These are phyloP conservation scores for Orchestes rusci DNA, from an alignment of 2,888 invertebrate species.

Conservation along the genomic window DNA sequence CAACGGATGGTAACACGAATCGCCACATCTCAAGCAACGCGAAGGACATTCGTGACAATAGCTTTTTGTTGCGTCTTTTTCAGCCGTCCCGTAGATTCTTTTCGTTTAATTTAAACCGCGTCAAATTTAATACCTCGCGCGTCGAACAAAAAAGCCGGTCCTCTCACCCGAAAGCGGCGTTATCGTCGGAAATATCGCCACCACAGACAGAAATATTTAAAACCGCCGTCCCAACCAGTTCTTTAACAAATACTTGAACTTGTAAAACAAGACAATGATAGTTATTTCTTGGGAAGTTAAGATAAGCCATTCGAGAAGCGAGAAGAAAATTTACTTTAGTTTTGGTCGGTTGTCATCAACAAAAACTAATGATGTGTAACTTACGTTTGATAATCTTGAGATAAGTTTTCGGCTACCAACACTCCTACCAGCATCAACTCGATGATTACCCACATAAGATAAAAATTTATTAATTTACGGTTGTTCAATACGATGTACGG, in stretches of 20 bases:
- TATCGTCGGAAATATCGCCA: slow-evolving; percentile 25
- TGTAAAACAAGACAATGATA: slow-evolving; percentile 16
- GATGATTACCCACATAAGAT: too few relatives aligned
- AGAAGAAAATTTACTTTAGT: too few relatives aligned
- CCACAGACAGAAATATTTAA: slow-evolving; percentile 20
- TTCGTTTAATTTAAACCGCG: slow-evolving; percentile 37
- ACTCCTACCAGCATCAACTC: too few relatives aligned
- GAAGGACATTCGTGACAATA: slow-evolving; percentile 27
- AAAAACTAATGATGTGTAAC: too few relatives aligned
- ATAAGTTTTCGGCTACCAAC: too few relatives aligned
- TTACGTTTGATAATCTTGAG: too few relatives aligned
- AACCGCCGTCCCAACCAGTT: slow-evolving; percentile 19
- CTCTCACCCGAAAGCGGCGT: slow-evolving; percentile 29
- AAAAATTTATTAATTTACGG: too few relatives aligned
- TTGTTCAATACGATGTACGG: too few relatives aligned
- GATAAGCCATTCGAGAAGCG: slow-evolving; percentile 12
- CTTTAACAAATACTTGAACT: slow-evolving; percentile 19
- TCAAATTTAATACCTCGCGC: slow-evolving; percentile 34
- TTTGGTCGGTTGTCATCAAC: too few relatives aligned
- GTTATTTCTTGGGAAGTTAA: slow-evolving; percentile 10
- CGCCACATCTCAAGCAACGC: slow-evolving; percentile 11
- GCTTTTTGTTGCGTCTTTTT: slow-evolving; percentile 10
- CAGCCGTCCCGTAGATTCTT: slow-evolving; percentile 25
- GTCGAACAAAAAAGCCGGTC: slow-evolving; percentile 29
- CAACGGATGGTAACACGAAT: too few relatives aligned